phyloP scores from a whole-genome alignment of 2,113 vertebrate genomes.

The Pluvialis apricaria region DNA sequence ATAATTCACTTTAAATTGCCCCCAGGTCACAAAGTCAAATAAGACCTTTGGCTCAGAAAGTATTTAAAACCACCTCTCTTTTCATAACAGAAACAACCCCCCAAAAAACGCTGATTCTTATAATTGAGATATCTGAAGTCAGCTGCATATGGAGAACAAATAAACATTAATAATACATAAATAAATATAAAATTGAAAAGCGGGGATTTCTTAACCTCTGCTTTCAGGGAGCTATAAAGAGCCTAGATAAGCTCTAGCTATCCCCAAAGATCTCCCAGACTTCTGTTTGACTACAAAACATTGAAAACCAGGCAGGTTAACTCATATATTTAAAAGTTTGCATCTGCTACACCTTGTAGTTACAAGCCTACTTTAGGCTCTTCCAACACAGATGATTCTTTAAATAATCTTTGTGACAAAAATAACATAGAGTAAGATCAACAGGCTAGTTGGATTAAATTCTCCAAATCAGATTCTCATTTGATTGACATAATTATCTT shows the following conservation, averaged over 20 bases:
- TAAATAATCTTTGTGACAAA: background rate
- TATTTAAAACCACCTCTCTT: background rate
- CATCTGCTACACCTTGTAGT: background rate
- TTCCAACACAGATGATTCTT: background rate
- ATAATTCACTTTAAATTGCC: constrained; percentile 49
- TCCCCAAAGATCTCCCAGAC: background rate
- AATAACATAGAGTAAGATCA: background rate
- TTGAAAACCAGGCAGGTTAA: background rate
- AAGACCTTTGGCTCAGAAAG: background rate
- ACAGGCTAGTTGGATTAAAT: background rate
- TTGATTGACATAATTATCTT: background rate
- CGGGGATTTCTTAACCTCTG: background rate
- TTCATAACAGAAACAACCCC: background rate
- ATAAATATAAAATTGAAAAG: background rate
- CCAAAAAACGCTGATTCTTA: background rate
- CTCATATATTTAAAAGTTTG: background rate
- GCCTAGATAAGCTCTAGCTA: background rate
- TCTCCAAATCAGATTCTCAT: background rate
- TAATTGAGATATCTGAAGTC: background rate
- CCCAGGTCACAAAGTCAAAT: constrained; percentile 60
- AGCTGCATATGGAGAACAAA: background rate
- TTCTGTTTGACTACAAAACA: background rate
- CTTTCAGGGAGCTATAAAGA: background rate
- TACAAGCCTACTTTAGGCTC: background rate
- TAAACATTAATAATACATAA: background rate